These are phyloP conservation scores for Tetheella fluctuosa DNA, from an alignment of 2,888 invertebrate genomes.

Conservation along the genomic window DNA sequence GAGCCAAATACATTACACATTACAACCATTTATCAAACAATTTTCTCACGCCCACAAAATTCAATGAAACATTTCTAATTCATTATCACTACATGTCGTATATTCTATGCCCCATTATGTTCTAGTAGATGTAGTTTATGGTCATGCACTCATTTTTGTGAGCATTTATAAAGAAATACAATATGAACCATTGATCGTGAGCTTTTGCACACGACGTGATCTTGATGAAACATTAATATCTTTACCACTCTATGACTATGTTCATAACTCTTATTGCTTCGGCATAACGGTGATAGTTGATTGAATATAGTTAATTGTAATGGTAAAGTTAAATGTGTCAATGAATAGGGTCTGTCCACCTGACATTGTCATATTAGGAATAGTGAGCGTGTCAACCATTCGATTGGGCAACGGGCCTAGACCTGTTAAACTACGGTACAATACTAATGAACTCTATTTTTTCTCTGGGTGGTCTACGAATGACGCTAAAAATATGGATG, in stretches of 20 bases:
- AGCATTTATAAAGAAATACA: slow-evolving; percentile 71
- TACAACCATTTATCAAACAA: not conserved
- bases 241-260: slow-evolving; percentile 9
- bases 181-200: slow-evolving; percentile 67
- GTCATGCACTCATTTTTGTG: slow-evolving; percentile 71
- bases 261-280: slow-evolving; percentile 18
- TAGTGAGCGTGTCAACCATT: slow-evolving; percentile 50
- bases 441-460: slow-evolving; percentile 40
- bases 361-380: slow-evolving; percentile 72
- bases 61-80: slow-evolving; percentile 32
- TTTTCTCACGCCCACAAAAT: slow-evolving; percentile 8
- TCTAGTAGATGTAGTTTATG: slow-evolving; percentile 44
- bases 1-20: too few species aligned
- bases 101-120: slow-evolving; percentile 26
- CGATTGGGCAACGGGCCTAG: slow-evolving; percentile 57
- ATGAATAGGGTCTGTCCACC: slow-evolving; percentile 64
- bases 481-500: slow-evolving; percentile 14
- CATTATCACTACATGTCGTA: slow-evolving; percentile 28
- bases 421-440: slow-evolving; percentile 36
- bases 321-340: slow-evolving; percentile 23
- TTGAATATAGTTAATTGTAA: slow-evolving; percentile 12
- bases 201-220: slow-evolving; percentile 64
- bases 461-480: slow-evolving; percentile 24
- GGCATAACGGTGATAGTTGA: slow-evolving; percentile 28
- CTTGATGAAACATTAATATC: slow-evolving; percentile 32